Conservation (phyloP, 1,140 invertebrate species). For the Bombus balteatus region DNA sequence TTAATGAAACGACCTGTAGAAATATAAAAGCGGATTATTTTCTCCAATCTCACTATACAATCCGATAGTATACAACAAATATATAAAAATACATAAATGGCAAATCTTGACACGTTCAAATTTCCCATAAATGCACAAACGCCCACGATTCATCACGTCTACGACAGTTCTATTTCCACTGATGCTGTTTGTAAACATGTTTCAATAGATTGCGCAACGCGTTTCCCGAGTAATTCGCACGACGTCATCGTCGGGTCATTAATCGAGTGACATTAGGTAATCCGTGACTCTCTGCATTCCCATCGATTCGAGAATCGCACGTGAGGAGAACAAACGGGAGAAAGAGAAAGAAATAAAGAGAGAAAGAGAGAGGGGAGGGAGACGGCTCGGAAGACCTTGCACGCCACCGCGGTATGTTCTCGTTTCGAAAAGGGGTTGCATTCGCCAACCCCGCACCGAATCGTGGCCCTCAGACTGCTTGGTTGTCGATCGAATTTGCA, state of each 20-base stretch:
- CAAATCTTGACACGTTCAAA: background rate
- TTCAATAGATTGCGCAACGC: constrained; percentile 12
- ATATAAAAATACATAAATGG: too few species aligned
- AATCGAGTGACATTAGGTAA: constrained; percentile 32
- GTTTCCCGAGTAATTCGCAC: constrained; percentile 4
- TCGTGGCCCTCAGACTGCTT: background rate
- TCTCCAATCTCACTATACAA: too few species aligned
- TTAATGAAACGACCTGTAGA: background rate
- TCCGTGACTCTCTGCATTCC: constrained; percentile 17
- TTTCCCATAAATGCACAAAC: background rate
- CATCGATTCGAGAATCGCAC: constrained; percentile 35
- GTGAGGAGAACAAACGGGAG: background rate
- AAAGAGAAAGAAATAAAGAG: background rate
- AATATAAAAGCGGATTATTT: too few species aligned
- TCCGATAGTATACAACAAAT: background rate
- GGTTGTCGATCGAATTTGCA: constrained; percentile 39
- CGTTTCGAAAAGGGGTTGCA: constrained; percentile 8
- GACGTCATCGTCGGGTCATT: constrained; percentile 1
- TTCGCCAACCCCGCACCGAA: background rate
- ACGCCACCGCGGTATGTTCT: background rate
- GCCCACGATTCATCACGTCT: background rate
- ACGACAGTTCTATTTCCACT: background rate
- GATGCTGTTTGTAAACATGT: constrained; percentile 41
- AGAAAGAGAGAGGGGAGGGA: too few species aligned
- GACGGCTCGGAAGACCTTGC: background rate